These are phyloP conservation scores for Charina bottae DNA, from an alignment of 2,113 vertebrate species.

Conservation along the genomic window DNA sequence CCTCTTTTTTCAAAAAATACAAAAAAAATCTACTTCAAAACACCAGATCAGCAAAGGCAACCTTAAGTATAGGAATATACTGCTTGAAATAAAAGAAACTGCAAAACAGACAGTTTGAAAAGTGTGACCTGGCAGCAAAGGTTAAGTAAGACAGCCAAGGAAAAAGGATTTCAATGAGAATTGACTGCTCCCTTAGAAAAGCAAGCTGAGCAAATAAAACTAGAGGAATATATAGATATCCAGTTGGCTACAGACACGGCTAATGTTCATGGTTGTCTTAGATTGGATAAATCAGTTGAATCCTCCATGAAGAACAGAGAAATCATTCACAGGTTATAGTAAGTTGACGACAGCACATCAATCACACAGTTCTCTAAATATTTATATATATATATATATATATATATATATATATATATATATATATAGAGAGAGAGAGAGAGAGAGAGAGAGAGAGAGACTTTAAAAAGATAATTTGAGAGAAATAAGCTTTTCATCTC, in stretches of 20 bases:
- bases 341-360: constrained; percentile 24
- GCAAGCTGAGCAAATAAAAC: fast-evolving
- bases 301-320: fast-evolving
- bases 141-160: constrained; percentile 46
- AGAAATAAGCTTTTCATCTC: no score
- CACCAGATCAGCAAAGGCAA: background rate
- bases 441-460: no score
- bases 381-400: no score
- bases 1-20: background rate
- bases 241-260: background rate
- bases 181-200: constrained; percentile 11
- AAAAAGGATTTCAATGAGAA: fast-evolving
- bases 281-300: background rate
- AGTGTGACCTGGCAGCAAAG: constrained; percentile 32
- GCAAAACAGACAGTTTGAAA: background rate
- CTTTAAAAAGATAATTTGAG: no score
- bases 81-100: constrained; percentile 13
- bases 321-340: constrained; percentile 28
- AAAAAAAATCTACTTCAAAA: background rate
- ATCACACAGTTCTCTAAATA: no score
- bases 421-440: no score
- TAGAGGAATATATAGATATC: background rate
- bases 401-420: no score
- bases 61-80: constrained; percentile 58
- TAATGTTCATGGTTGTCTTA: background rate